Evolutionary conservation across 30 jellyfish, hydroid and myxozoan species (phyloP).

Genomic region (Aurelia coerulea): DNA sequence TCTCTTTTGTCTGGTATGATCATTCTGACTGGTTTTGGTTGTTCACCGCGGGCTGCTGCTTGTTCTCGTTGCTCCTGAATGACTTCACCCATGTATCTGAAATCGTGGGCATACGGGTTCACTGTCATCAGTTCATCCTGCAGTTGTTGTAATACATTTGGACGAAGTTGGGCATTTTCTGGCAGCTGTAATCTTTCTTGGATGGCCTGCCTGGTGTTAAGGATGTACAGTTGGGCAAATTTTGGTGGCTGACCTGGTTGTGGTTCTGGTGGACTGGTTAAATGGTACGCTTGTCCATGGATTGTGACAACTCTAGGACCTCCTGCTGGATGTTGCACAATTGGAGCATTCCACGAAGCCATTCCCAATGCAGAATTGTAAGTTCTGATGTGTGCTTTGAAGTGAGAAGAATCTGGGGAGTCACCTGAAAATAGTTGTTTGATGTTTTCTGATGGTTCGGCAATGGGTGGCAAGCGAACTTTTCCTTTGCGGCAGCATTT

Average conservation of each 20-base stretch:
- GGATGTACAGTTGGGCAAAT: slow-evolving; percentile 6
- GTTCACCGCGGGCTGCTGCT: background rate
- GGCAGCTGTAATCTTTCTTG: background rate
- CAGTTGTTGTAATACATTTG: background rate
- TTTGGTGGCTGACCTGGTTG: background rate
- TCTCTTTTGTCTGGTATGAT: background rate
- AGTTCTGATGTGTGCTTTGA: background rate
- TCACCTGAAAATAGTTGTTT: background rate
- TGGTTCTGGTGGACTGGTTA: slow-evolving; percentile 21
- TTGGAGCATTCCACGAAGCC: slow-evolving; percentile 4
- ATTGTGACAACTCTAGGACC: background rate
- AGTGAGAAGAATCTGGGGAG: background rate
- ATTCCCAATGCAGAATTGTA: background rate
- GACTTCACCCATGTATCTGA: slow-evolving; percentile 14
- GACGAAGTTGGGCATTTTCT: background rate
- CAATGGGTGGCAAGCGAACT: background rate
- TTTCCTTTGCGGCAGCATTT: background rate
- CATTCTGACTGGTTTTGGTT: background rate
- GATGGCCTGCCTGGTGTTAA: background rate
- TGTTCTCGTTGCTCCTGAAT: background rate
- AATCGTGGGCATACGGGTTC: slow-evolving; percentile 2
- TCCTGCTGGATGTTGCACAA: background rate
- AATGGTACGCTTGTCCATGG: slow-evolving; percentile 12
- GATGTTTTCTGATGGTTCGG: background rate
- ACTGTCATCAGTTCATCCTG: slow-evolving; percentile 7